A percentile compares a stretch with the other conserved stretches of the same genome.
Conservation (phyloP, 2,113 vertebrate species). For the Nannobrachium achirus region DNA sequence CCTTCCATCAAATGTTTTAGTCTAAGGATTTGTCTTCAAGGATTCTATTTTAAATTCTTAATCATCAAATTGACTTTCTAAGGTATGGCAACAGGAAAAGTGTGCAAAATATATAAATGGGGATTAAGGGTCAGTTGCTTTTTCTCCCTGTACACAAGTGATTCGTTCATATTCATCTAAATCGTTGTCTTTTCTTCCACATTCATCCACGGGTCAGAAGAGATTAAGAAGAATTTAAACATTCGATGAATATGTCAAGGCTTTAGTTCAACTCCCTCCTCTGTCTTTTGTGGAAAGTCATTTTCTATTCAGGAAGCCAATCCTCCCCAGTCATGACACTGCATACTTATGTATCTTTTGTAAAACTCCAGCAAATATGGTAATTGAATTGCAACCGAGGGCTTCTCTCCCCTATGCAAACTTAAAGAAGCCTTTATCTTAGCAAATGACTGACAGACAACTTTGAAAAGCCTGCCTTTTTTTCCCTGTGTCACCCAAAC, state of each 20-base stretch:
- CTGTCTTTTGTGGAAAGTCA: constrained; percentile 66
- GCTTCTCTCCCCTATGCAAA: constrained; percentile 54
- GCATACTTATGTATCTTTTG: constrained; percentile 66
- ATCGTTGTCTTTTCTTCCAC: constrained; percentile 46
- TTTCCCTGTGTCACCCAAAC: constrained; percentile 30
- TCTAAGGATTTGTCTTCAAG: background rate
- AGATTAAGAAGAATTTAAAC: constrained; percentile 48
- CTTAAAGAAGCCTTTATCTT: constrained; percentile 74
- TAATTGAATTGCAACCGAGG: constrained; percentile 72
- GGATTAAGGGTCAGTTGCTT: constrained; percentile 21
- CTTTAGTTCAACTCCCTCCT: constrained; percentile 57
- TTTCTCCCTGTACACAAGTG: constrained; percentile 8
- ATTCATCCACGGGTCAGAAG: constrained; percentile 54
- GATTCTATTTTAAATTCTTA: constrained; percentile 13
- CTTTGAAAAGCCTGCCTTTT: constrained; percentile 56
- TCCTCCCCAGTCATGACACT: constrained; percentile 60
- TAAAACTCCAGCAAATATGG: constrained; percentile 58
- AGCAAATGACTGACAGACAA: constrained; percentile 70
- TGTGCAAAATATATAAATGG: background rate
- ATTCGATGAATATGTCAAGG: constrained; percentile 67
- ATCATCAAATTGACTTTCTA: background rate
- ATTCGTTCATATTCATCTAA: constrained; percentile 52
- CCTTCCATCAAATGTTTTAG: constrained; percentile 14
- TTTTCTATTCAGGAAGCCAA: constrained; percentile 68
- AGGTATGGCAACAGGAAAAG: constrained; percentile 4